Evolutionary conservation across 2,797 vertebrate genomes (phyloP), one percentile per base, ranked within the genome.

Genomic region (Gadopsis marmoratus): DNA sequence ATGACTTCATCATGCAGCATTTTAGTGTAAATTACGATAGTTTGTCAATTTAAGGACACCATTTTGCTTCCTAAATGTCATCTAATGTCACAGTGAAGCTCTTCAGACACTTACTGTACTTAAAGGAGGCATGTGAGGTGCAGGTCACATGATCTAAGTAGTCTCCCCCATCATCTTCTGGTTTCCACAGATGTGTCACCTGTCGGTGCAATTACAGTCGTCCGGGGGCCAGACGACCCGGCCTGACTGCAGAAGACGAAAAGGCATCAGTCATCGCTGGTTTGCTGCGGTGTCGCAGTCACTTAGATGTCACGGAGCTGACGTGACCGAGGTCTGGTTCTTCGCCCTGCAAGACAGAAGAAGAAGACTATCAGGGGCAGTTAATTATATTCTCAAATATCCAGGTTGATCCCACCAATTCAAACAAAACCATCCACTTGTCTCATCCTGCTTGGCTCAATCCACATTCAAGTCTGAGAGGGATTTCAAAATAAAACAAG

Each of bases 181-280:
- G 85, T 92, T 90, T 93, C 93, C 89, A 87, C 92, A 83, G 82
- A 78, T 71, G 86, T 91, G 92, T 93, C 94, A 94, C 92, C 93
- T 94, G 93, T 95, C 93, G 80, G 78, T 21, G 63, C 83, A 64
- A 94, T 94, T 94, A 94, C 63, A 35, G 51, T 47, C 65, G 82
- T 86, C 82, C 19, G 5, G 43, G 0, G 83, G 80, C 86, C 78
- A 2, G 50, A 14, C 64, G 72, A 74, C 37, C 9, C 45, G 69
- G 74, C 88, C 88, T 87, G 91, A 93, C 92, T 84, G 86, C 62
- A 14, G 54, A 35, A 86, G 90, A 87, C 89, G 78, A 91, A 92
- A 91, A 92, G 91, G 84, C 91, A 82, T 87, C 93, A 87, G 85
- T 94, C 93, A 92, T 41, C 67, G 74, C 13, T 41, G 76, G 77